A percentile compares a stretch with the other conserved stretches of the same genome.
Conservation (phyloP, 2,797 vertebrate species). For the Miichthys miiuy region DNA sequence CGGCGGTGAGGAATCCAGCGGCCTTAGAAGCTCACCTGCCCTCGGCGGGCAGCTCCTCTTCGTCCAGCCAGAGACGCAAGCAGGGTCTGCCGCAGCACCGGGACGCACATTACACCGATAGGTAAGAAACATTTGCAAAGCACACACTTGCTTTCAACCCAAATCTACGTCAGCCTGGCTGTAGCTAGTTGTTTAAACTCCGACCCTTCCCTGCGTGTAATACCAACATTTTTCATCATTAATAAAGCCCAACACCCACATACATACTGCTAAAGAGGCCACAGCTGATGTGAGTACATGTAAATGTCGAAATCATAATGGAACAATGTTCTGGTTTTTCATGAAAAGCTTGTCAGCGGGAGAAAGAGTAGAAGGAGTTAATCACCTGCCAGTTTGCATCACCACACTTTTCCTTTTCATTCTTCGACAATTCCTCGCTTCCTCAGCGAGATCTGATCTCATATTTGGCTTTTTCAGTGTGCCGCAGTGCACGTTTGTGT, state of each 20-base stretch:
- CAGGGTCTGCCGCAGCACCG: constrained; percentile 94
- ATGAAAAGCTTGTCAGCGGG: constrained; percentile 10
- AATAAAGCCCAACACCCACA: constrained; percentile 56
- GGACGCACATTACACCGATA: constrained; percentile 93
- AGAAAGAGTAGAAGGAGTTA: constrained; percentile 44
- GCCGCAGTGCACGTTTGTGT: constrained; percentile 29
- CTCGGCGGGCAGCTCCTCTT: constrained; percentile 87
- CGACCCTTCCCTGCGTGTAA: constrained; percentile 36
- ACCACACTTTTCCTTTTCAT: constrained; percentile 26
- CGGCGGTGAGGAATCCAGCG: constrained; percentile 86
- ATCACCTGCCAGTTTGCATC: constrained; percentile 75
- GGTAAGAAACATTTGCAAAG: constrained; percentile 80
- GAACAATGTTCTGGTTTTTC: constrained; percentile 1
- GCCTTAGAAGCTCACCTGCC: constrained; percentile 93
- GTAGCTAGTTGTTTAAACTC: not conserved
- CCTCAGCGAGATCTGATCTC: constrained; percentile 45
- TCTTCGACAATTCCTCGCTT: constrained; percentile 19
- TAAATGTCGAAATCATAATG: constrained; percentile 17
- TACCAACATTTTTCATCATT: constrained; percentile 72
- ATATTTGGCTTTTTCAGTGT: constrained; percentile 44
- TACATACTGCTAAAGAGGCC: constrained; percentile 60
- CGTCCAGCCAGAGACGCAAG: constrained; percentile 93
- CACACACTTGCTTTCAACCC: not conserved
- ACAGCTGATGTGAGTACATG: constrained; percentile 4
- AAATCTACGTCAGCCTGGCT: not conserved